Evolutionary conservation across 1,140 invertebrate species (phyloP), one percentile per base, ranked within the genome.

Genomic region (Cataglyphis hispanica): DNA sequence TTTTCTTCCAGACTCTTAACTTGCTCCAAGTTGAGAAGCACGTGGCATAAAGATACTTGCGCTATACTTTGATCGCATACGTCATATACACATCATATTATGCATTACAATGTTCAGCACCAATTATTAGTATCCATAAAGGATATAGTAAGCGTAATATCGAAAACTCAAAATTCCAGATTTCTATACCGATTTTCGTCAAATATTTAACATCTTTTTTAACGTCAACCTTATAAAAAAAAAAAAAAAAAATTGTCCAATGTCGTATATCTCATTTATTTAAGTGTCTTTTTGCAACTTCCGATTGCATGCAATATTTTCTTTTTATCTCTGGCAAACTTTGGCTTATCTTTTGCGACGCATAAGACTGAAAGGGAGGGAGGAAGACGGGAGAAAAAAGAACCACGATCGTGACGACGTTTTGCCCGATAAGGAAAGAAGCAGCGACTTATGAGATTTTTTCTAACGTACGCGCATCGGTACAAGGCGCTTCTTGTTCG

Each of bases 401-500:
- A 61, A 64, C 27, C 27, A 70, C 53, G 70, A 87, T 60, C 80
- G 75, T 50, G 86, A 89, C 80, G 78, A 84, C 87, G 77, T 31
- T 64, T 43, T 80, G 43, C 19, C 75, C 46, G 88, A 89, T 87
- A 87, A 89, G 58, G 50, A 58, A 40, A 75, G 27, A 77, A 58
- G 27, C 74, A 87, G 22, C 66, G 61, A 31, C 61, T 89, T 76
- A 84, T 83, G 58, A 89, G 85, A 89, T 89, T 89, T 78, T 78
- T 89, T 74, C 67, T 72, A 81, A 81, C 78, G 34, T 31, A 60
- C 53, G 81, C 80, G 66, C 80, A 89, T 85, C 69, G 76, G 85
- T 31, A 90, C 85, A 90, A 89, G 43, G 88, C 69, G 64, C 19
- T 56, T 87, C 85, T 89, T 90, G 89, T 90, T 89, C 75, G 67